A percentile compares a stretch with the other conserved stretches of the same genome.
Conservation (phyloP, 2,888 invertebrate species). For the Scelioninae gen. 2 region DNA sequence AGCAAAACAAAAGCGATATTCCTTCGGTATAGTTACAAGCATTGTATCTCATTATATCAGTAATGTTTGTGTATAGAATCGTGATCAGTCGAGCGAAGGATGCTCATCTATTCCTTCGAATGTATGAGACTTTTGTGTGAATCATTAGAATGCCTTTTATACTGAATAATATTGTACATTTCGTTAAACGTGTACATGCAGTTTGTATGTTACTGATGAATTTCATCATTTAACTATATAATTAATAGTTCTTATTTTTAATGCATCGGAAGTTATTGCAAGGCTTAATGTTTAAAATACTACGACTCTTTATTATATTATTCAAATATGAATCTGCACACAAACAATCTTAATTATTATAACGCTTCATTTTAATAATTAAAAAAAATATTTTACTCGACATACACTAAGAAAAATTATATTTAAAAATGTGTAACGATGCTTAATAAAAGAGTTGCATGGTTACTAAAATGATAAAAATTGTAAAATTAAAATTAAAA, state of each 20-base stretch:
- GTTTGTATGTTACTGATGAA: slow-evolving; percentile 43
- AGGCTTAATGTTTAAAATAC: too few species aligned
- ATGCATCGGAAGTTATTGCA: background rate
- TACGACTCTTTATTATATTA: slow-evolving; percentile 5
- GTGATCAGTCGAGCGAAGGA: slow-evolving; percentile 57
- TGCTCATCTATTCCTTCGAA: slow-evolving; percentile 56
- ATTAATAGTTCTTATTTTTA: background rate
- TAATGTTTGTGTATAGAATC: slow-evolving; percentile 65
- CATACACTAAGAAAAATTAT: too few species aligned
- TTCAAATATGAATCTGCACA: slow-evolving; percentile 21
- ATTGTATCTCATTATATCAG: slow-evolving; percentile 65
- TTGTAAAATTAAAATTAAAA: too few species aligned
- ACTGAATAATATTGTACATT: slow-evolving; percentile 64
- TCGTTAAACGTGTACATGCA: slow-evolving; percentile 60
- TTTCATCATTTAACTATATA: slow-evolving; percentile 10
- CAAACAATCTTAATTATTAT: too few species aligned
- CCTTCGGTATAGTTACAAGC: slow-evolving; percentile 53
- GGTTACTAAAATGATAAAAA: too few species aligned
- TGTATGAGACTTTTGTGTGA: slow-evolving; percentile 64
- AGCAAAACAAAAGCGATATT: slow-evolving; percentile 49
- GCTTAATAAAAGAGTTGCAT: too few species aligned
- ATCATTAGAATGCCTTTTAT: slow-evolving; percentile 63
- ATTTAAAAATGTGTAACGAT: too few species aligned
- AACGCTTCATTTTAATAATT: too few species aligned
- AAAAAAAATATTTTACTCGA: too few species aligned